A percentile compares a stretch with the other conserved stretches of the same genome.
These are phyloP conservation scores for Julus scandinavius DNA, from an alignment of 2,888 invertebrate species.

Conservation along the genomic window DNA sequence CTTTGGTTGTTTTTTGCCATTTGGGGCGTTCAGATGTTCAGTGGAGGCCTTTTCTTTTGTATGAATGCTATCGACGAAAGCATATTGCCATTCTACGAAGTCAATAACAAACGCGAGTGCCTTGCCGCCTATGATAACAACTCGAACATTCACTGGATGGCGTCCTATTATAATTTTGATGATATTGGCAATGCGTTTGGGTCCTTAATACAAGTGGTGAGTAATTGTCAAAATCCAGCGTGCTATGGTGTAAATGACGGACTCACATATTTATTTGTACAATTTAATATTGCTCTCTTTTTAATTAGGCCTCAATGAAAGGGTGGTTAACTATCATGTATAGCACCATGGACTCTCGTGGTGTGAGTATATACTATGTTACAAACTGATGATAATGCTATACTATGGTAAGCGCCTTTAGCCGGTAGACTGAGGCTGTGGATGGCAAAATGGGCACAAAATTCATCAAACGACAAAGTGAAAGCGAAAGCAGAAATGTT, in stretches of 20 bases:
- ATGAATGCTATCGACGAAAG: background rate
- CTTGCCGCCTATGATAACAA: background rate
- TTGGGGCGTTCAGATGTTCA: background rate
- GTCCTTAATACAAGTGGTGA: background rate
- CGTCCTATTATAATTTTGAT: background rate
- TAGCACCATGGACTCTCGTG: background rate
- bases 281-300: background rate
- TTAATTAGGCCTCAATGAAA: background rate
- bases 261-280: background rate
- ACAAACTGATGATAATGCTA: too few species aligned
- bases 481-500: too few species aligned
- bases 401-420: too few species aligned
- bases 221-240: background rate
- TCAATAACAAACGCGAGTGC: background rate
- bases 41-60: background rate
- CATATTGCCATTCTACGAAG: background rate
- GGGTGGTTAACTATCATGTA: background rate
- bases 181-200: background rate
- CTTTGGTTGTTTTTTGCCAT: constrained; percentile 47
- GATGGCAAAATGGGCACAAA: too few species aligned
- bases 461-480: too few species aligned
- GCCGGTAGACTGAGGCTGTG: too few species aligned
- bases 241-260: background rate
- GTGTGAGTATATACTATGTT: background rate
- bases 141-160: background rate